These are phyloP conservation scores for Gonocerus acuteangulatus DNA, from an alignment of 2,888 invertebrate species.

Conservation along the genomic window DNA sequence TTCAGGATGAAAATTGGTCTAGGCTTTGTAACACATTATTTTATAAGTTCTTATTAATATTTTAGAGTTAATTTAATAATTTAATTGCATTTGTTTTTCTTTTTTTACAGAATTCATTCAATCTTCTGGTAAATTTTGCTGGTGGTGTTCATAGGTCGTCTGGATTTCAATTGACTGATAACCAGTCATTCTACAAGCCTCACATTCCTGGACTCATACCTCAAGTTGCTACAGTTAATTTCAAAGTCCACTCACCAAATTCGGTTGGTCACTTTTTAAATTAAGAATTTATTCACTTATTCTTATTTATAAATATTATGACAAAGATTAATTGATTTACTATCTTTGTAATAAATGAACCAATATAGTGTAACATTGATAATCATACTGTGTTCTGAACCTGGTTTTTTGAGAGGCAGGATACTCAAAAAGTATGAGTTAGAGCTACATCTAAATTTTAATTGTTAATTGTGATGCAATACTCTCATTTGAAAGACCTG, in stretches of 20 bases:
- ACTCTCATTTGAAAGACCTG: too few relatives aligned
- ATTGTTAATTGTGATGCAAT: too few relatives aligned
- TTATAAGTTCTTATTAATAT: too few relatives aligned
- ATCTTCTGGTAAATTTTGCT: constrained; percentile 49
- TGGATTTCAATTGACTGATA: constrained; percentile 52
- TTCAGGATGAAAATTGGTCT: too few relatives aligned
- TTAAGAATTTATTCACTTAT: not conserved
- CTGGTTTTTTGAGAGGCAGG: too few relatives aligned
- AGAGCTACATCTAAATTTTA: too few relatives aligned
- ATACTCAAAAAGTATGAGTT: too few relatives aligned
- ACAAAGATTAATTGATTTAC: not conserved
- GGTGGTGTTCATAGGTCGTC: constrained; percentile 46
- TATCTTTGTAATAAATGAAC: not conserved
- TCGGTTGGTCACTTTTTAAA: constrained; percentile 21
- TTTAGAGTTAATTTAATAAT: too few relatives aligned
- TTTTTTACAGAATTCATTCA: constrained; percentile 51
- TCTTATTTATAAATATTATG: not conserved
- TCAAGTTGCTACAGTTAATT: constrained; percentile 46
- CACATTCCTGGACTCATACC: constrained; percentile 55
- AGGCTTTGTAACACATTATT: too few relatives aligned
- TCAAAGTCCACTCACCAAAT: constrained; percentile 28
- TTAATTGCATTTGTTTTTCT: too few relatives aligned
- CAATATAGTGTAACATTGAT: too few relatives aligned
- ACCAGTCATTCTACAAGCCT: constrained; percentile 55
- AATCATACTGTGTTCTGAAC: too few relatives aligned